Evolutionary conservation across 2,888 invertebrate genomes (phyloP), one percentile per base, ranked within the genome.

Genomic region (Timema podura): DNA sequence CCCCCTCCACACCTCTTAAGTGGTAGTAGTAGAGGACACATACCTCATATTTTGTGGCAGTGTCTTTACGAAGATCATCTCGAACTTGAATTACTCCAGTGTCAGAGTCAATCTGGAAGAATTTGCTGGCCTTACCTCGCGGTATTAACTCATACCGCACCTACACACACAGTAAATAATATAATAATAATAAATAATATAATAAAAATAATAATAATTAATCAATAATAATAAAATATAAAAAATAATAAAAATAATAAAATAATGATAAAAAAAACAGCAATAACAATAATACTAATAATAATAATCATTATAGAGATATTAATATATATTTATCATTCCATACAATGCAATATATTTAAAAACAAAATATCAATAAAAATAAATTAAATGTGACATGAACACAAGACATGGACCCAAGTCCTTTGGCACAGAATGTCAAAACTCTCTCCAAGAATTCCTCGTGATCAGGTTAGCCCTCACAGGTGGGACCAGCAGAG

Each of bases 71-170:
- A 68, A 96, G 80, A 79, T 94, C 93, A 78, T 94, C 94, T 47
- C 92, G 87, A 0, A 95, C 90, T 68, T 90, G 85, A 16, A 96
- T 82, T 0, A 89, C 87, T 0, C 95, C 96, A 0, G 90, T 90
- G 72, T 93, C 93, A 0, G 92, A 88, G 79, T 95, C 93, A 8
- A 96, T 91, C 75, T 91, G 90, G 84, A 96, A 96, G 80, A 93
- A 95, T 76, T 92, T 91, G 0, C 87, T 84, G 0, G 94, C 90
- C 78, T 93, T 92, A 44, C 91, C 92, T 30, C 92, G 83, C 0
- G 94, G 94, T 7, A 90, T 91, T 68, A 95, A 84, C 79, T 93
- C 92, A 78, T 95, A 95, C 83, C 85, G 82, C 8, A 86, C 83
- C 84, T 85, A 72, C 51, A 76, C 74, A 68, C 67, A 57, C 10